Base-by-base conservation (phyloP, 2,888 invertebrate species). In the Hypomecis punctinalis region DNA sequence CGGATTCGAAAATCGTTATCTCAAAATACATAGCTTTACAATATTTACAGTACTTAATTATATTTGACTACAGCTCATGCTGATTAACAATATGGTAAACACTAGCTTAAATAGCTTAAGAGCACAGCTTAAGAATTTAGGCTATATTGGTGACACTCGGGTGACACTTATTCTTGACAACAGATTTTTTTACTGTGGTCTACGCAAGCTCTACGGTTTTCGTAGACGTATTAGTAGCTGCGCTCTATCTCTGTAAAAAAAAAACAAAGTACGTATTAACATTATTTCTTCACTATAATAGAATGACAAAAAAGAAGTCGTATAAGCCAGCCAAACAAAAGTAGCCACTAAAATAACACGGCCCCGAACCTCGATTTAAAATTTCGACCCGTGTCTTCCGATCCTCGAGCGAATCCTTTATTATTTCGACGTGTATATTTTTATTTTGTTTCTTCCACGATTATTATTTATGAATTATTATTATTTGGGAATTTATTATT, bases 391-490 rank as follows among this genome's bases (percentile, higher is more conserved):
- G 89, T 91, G 91, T 88, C 75, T 65, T 61, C 73, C 78, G 76
- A 73, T 66, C 74, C 80, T 73, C 73, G 76, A 68, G 72, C 81
- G 86, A 91, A 92, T 91, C 91, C 92, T 93, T 92, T 91, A 91
- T 91, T 92, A 92, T 93, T 91, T 90, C 87, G 89, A 88, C 87
- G 88, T 90, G 91, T 88, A 88, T 89, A 89, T 90, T 91, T 89
- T 92, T 91, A 90, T 92, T 91, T 92, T 89, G 83, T 86, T 85
- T 86, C 86, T 79, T 80, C 80, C 88, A 88, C 88, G 91, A 91
- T 92, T 93, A 93, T 93, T 93, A 93, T 92, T 91, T 93, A 92
- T 92, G 91, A 91, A 93, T 92, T 92, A 93, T 92, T 93, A 93
- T 92, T 92, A 91, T 93, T 92, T 91, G 90, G 84, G 86, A 87